A percentile compares a stretch with the other conserved stretches of the same genome.
Conservation (phyloP, 2,113 vertebrate species). For the Axis porcinus region DNA sequence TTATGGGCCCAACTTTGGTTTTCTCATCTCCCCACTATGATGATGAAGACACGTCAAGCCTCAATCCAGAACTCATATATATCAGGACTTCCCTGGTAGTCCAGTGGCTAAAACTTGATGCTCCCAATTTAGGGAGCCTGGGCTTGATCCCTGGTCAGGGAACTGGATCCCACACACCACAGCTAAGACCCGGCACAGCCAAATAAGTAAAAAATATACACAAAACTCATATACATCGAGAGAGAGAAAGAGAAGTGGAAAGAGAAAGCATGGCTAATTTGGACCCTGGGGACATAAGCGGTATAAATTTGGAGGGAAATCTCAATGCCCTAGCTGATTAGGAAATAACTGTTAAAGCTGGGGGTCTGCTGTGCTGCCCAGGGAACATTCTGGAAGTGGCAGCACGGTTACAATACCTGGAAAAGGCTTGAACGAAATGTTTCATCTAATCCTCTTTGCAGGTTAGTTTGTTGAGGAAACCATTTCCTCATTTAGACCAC, state of each 20-base stretch:
- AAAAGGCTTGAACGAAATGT: neutral
- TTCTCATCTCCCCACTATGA: neutral
- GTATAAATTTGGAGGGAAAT: neutral
- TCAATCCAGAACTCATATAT: neutral
- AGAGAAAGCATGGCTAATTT: neutral
- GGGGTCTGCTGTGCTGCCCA: neutral
- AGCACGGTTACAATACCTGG: fast-evolving
- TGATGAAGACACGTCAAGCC: neutral
- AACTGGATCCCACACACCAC: neutral
- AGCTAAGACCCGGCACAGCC: neutral
- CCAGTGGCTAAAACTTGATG: neutral
- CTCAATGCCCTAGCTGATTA: neutral
- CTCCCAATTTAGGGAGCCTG: neutral
- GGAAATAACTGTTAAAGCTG: neutral
- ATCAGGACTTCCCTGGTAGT: neutral
- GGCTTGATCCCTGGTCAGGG: neutral
- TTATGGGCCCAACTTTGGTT: neutral
- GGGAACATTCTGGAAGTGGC: neutral
- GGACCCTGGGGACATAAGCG: neutral
- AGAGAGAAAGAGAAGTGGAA: neutral
- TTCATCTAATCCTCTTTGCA: neutral
- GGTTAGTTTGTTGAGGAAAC: neutral
- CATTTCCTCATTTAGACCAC: neutral
- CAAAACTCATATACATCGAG: neutral
- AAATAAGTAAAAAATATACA: neutral